Percentiles rank a stretch among this genome's conserved stretches.
Evolutionary conservation across 2,113 vertebrate genomes (phyloP).

Genomic region (Pogonocichla stellata): DNA sequence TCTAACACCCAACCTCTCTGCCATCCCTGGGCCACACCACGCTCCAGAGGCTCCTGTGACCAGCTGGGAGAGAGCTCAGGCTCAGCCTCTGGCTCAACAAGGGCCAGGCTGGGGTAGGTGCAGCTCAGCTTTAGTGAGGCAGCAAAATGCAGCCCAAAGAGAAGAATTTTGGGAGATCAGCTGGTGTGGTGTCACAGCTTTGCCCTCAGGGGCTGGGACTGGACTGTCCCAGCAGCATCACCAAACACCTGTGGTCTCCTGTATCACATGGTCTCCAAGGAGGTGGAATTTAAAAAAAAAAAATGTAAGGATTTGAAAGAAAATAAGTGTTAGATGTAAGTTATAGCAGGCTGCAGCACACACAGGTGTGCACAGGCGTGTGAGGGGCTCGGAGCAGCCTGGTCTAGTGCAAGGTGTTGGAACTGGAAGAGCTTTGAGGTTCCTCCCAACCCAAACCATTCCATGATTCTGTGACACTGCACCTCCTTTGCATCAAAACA

Average conservation of each 20-base stretch:
- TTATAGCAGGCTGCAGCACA: neutral
- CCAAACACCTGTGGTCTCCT: accelerated
- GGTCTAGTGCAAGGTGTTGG: neutral
- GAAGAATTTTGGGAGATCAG: neutral
- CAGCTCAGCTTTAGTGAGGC: neutral
- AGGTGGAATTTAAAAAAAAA: accelerated
- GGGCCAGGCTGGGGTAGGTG: neutral
- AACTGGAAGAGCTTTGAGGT: neutral
- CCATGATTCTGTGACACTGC: accelerated
- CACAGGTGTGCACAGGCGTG: accelerated
- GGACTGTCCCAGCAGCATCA: accelerated
- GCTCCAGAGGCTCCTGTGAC: accelerated
- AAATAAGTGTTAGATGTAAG: accelerated
- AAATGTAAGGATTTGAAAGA: neutral
- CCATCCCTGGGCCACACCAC: neutral
- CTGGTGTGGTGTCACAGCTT: neutral
- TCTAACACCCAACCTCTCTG: neutral
- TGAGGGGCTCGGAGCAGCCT: neutral
- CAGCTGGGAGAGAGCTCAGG: neutral
- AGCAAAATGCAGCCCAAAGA: neutral
- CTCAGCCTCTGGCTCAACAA: neutral
- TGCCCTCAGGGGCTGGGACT: accelerated
- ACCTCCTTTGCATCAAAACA: neutral
- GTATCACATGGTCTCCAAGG: accelerated
- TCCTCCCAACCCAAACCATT: neutral